Evolutionary conservation across 2,888 invertebrate genomes (phyloP).

Genomic region (Ormyrus labotus): DNA sequence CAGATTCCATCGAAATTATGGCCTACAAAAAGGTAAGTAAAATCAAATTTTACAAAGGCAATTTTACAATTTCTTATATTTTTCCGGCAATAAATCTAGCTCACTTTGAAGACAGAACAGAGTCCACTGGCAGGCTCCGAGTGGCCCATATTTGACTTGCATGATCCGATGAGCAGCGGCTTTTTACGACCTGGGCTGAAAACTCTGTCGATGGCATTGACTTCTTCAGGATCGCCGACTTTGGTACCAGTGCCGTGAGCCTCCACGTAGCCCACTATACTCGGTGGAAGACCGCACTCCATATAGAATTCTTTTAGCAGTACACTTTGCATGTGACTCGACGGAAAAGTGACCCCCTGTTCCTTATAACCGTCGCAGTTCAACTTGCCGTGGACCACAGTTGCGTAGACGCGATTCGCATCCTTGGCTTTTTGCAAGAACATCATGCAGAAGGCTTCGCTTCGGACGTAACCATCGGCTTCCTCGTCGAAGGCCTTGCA

Average conservation of each 20-base stretch:
- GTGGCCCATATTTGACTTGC: too few species aligned
- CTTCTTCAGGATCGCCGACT: conserved; percentile 93
- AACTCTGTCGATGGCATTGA: conserved; percentile 86
- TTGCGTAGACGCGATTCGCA: conserved; percentile 63
- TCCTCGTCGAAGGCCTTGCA: conserved; percentile 91
- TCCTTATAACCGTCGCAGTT: conserved; percentile 77
- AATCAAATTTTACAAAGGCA: not conserved
- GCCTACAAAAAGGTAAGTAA: conserved; percentile 73
- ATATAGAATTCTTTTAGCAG: conserved; percentile 78
- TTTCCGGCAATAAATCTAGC: too few species aligned
- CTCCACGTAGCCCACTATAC: conserved; percentile 80
- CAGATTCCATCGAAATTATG: conserved; percentile 87
- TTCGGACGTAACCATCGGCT: conserved; percentile 76
- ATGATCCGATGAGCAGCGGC: conserved; percentile 85
- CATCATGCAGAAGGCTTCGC: conserved; percentile 84
- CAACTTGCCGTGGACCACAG: too few species aligned
- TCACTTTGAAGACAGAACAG: too few species aligned
- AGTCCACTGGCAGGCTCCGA: too few species aligned
- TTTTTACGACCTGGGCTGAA: conserved; percentile 81
- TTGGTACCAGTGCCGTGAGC: conserved; percentile 85
- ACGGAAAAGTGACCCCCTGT: conserved; percentile 59
- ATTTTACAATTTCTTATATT: too few species aligned
- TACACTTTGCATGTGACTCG: conserved; percentile 61
- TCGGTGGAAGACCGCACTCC: conserved; percentile 79
- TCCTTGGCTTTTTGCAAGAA: conserved; percentile 82